These are phyloP conservation scores for Augiades crinisus DNA, from an alignment of 2,888 invertebrate genomes.

Conservation along the genomic window DNA sequence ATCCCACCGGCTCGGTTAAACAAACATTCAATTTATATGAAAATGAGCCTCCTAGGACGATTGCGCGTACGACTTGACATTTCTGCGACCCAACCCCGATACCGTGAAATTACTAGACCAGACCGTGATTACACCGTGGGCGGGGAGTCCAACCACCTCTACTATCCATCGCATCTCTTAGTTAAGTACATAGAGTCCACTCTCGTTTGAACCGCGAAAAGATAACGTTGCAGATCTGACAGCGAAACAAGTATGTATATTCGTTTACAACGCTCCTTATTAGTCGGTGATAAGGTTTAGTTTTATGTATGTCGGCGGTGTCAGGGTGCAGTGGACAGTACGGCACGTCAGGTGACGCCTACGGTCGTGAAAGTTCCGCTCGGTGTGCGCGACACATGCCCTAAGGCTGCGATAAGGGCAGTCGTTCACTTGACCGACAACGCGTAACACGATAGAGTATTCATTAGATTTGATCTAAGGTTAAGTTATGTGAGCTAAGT, in stretches of 20 bases:
- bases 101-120: slow-evolving; percentile 27
- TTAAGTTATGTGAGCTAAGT: no score
- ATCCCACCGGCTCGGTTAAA: not conserved
- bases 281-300: slow-evolving; percentile 1
- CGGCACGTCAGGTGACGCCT: slow-evolving; percentile 10
- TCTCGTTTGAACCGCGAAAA: not conserved
- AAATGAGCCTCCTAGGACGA: slow-evolving; percentile 2
- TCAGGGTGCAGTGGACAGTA: slow-evolving; percentile 12
- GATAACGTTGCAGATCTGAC: not conserved
- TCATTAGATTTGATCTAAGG: no score
- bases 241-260: not conserved
- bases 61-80: slow-evolving; percentile 11
- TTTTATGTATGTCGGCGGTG: not conserved
- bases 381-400: slow-evolving; percentile 10
- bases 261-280: not conserved
- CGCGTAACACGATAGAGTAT: not conserved
- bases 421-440: not conserved
- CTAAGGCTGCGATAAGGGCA: slow-evolving; percentile 2
- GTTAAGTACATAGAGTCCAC: not conserved
- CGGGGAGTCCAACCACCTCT: not conserved
- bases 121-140: slow-evolving; percentile 27
- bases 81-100: slow-evolving; percentile 11
- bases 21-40: slow-evolving; percentile 16
- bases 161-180: not conserved
- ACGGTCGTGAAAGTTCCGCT: slow-evolving; percentile 14